These are phyloP conservation scores for Mythimna ferrago DNA, from an alignment of 2,888 invertebrate genomes.

Conservation along the genomic window DNA sequence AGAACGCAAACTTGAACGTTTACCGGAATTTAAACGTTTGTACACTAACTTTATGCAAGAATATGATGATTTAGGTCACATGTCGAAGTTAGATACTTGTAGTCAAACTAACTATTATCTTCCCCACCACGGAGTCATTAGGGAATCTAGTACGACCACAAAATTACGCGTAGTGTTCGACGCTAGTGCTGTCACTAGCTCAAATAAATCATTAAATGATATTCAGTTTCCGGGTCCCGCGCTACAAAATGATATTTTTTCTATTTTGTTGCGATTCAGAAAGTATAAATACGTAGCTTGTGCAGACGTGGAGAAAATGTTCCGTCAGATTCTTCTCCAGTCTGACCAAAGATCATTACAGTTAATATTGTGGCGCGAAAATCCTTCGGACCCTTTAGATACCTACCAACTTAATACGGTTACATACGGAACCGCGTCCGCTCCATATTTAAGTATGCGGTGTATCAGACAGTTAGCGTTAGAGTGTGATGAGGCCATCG, in stretches of 20 bases:
- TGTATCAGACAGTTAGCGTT: slow-evolving; percentile 14
- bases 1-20: slow-evolving; percentile 15
- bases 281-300: slow-evolving; percentile 19
- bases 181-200: background rate
- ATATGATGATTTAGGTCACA: background rate
- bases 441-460: slow-evolving; percentile 29
- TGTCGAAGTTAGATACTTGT: no score
- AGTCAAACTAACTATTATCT: background rate
- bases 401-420: no score
- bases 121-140: slow-evolving; percentile 15
- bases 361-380: slow-evolving; percentile 11
- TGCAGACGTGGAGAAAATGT: slow-evolving; percentile 19
- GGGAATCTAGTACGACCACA: slow-evolving; percentile 2
- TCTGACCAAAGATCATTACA: slow-evolving; percentile 21
- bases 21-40: slow-evolving; percentile 13
- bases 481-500: slow-evolving; percentile 3
- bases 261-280: slow-evolving; percentile 26
- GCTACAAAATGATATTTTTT: slow-evolving; percentile 30
- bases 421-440: slow-evolving; percentile 1
- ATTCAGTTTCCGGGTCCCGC: slow-evolving; percentile 18
- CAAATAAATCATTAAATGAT: slow-evolving; percentile 21
- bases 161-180: background rate
- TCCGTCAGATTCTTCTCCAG: slow-evolving; percentile 13
- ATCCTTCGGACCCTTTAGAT: background rate
- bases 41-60: slow-evolving; percentile 10